Evolutionary conservation across 2,113 vertebrate genomes (phyloP).

Genomic region (Ascaphus truei): DNA sequence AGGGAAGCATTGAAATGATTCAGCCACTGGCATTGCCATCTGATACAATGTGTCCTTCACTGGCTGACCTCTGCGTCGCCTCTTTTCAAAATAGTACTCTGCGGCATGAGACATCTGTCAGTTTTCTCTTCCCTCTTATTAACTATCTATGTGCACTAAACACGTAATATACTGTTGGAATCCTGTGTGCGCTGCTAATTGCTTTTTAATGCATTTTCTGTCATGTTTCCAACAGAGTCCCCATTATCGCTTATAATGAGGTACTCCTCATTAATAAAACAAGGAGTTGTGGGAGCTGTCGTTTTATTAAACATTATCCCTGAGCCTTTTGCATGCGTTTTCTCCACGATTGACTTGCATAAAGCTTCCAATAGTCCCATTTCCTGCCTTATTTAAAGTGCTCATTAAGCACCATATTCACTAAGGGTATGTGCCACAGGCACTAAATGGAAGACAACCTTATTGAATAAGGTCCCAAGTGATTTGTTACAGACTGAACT

Average conservation of each 20-base stretch:
- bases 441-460: constrained; percentile 25
- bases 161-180: background rate
- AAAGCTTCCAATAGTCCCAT: constrained; percentile 15
- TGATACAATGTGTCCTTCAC: constrained; percentile 56
- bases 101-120: constrained; percentile 21
- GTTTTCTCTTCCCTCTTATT: constrained; percentile 1
- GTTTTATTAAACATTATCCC: constrained; percentile 33
- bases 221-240: constrained; percentile 27
- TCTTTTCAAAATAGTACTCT: constrained; percentile 28
- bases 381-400: constrained; percentile 34
- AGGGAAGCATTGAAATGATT: constrained; percentile 59
- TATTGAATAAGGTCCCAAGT: constrained; percentile 37
- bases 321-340: constrained; percentile 8
- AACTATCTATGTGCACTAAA: constrained; percentile 8
- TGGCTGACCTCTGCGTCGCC: constrained; percentile 53
- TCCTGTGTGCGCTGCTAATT: constrained; percentile 21
- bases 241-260: constrained; percentile 37
- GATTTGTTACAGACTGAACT: constrained; percentile 36
- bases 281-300: constrained; percentile 31
- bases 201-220: constrained; percentile 33
- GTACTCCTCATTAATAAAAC: constrained; percentile 36
- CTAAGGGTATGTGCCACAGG: constrained; percentile 26
- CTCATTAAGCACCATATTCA: constrained; percentile 34
- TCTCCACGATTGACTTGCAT: constrained; percentile 4
- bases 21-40: constrained; percentile 42